phyloP scores from a whole-genome alignment of 2,888 invertebrate genomes.

The Anticlea derivata region DNA sequence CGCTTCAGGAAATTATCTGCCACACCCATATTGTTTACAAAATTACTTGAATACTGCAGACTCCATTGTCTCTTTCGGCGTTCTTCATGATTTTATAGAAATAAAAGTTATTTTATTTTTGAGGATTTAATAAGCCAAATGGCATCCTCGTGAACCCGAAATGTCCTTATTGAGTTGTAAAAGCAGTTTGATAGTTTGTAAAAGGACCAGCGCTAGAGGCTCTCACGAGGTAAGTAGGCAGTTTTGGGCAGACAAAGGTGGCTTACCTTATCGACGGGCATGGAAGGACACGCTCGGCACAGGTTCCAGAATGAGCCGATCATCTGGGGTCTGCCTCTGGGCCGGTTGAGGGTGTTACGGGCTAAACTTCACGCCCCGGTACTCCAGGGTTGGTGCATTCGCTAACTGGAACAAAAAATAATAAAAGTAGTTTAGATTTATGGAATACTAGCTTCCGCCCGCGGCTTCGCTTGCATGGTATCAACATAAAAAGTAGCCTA shows the following conservation, averaged over 20 bases:
- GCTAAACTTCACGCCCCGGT: conserved; percentile 57
- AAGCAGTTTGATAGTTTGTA: not conserved
- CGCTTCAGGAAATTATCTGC: not conserved
- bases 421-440: no score
- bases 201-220: no score
- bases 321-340: conserved; percentile 88
- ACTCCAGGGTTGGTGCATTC: conserved; percentile 62
- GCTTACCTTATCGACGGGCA: conserved; percentile 97
- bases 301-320: conserved; percentile 99
- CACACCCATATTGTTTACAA: not conserved
- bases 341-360: conserved; percentile 51
- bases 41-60: no score
- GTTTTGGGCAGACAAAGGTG: no score
- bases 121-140: not conserved
- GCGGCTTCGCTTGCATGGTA: no score
- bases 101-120: no score
- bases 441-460: no score
- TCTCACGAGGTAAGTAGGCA: no score
- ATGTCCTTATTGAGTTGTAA: not conserved
- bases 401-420: conserved; percentile 56
- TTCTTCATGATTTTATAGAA: no score
- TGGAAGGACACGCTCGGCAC: conserved; percentile 98
- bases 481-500: no score
- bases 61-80: no score
- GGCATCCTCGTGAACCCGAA: not conserved